A percentile compares a stretch with the other conserved stretches of the same genome.
These are phyloP conservation scores for Cyprinodon brontotheroides DNA, from an alignment of 2,113 vertebrate genomes.

Conservation along the genomic window DNA sequence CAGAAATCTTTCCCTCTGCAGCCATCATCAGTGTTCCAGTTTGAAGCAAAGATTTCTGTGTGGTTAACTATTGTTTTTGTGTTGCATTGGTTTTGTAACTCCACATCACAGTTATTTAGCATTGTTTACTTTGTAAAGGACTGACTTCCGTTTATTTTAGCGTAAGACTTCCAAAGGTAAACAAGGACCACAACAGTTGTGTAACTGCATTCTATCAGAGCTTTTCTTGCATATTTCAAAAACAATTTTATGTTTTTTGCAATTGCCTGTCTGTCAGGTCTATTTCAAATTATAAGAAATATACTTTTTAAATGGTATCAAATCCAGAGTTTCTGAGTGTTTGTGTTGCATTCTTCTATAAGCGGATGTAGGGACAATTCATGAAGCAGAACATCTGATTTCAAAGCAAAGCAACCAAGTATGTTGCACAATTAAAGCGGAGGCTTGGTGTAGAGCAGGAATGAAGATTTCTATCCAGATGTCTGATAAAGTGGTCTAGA, in stretches of 20 bases:
- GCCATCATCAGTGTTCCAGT: background rate
- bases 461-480: conserved; percentile 1
- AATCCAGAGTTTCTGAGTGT: conserved; percentile 5
- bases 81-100: too few relatives aligned
- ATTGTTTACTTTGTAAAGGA: too few relatives aligned
- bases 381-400: conserved; percentile 45
- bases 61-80: background rate
- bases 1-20: background rate
- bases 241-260: background rate
- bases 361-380: background rate
- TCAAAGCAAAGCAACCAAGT: conserved; percentile 5
- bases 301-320: background rate
- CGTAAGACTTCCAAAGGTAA: too few relatives aligned
- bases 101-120: too few relatives aligned
- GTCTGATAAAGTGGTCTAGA: conserved; percentile 4
- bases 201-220: too few relatives aligned
- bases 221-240: background rate
- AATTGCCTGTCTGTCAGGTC: conserved; percentile 3
- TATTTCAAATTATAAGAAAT: conserved; percentile 11
- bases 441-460: conserved; percentile 11
- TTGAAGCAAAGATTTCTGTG: background rate
- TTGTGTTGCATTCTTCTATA: conserved; percentile 10
- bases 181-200: too few relatives aligned
- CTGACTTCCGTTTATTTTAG: too few relatives aligned
- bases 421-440: conserved; percentile 2